These are phyloP conservation scores for Altica lythri DNA, from an alignment of 2,888 invertebrate species.

Conservation along the genomic window DNA sequence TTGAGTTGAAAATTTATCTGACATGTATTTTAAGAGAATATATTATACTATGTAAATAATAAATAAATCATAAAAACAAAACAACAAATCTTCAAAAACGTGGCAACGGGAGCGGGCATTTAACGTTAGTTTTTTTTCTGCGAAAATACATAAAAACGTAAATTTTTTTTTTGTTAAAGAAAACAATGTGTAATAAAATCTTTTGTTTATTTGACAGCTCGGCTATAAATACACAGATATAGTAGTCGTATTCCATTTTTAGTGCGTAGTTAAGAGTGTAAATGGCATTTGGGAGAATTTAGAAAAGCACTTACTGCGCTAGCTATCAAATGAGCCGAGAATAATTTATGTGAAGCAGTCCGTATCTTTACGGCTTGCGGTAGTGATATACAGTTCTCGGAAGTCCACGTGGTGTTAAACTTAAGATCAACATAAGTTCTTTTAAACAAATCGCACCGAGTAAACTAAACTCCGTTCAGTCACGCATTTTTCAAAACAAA, in stretches of 20 bases:
- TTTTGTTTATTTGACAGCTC: constrained; percentile 34
- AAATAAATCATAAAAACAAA: too few species aligned
- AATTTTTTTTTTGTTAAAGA: constrained; percentile 24
- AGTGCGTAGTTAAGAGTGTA: constrained; percentile 40
- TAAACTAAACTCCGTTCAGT: constrained; percentile 52
- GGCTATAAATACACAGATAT: constrained; percentile 36
- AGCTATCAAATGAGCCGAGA: constrained; percentile 51
- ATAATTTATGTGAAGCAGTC: constrained; percentile 55
- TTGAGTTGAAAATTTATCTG: too few species aligned
- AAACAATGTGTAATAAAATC: constrained; percentile 33
- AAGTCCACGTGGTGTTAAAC: constrained; percentile 55
- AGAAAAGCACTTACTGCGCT: constrained; percentile 52
- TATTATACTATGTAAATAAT: too few species aligned
- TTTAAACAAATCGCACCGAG: constrained; percentile 48
- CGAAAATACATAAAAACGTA: constrained; percentile 14
- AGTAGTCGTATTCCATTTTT: constrained; percentile 41
- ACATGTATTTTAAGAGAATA: too few species aligned
- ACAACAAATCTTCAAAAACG: too few species aligned
- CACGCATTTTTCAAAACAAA: constrained; percentile 54
- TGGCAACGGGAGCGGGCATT: too few species aligned
- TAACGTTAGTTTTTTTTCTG: too few species aligned
- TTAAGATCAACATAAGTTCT: constrained; percentile 53
- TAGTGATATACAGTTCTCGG: constrained; percentile 53
- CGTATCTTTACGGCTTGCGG: constrained; percentile 52
- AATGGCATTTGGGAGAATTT: constrained; percentile 52